Conservation (phyloP, 2,113 vertebrate genomes). For the Takifugu flavidus region DNA sequence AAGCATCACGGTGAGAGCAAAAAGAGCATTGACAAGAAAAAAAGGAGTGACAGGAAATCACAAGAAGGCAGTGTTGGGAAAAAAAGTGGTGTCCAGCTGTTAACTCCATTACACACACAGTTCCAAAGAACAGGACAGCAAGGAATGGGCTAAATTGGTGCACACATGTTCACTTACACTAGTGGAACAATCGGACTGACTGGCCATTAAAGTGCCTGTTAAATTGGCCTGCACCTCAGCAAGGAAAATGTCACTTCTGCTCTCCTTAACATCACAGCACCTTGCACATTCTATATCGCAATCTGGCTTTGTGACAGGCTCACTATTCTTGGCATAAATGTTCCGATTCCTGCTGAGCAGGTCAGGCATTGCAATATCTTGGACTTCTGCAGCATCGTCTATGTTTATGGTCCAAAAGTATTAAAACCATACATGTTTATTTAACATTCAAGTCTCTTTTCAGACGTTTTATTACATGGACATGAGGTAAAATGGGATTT, state of each 20-base stretch:
- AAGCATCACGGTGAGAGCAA: conserved; percentile 16
- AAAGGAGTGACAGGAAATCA: conserved; percentile 34
- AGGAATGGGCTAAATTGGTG: conserved; percentile 53
- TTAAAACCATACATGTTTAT: too few relatives aligned
- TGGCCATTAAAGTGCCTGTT: conserved; percentile 53
- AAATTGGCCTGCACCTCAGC: conserved; percentile 44
- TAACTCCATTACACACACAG: conserved; percentile 63
- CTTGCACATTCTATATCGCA: neutral
- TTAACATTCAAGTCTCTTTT: conserved; percentile 2
- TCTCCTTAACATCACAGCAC: conserved; percentile 12
- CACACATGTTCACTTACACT: conserved; percentile 37
- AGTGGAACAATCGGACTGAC: conserved; percentile 52
- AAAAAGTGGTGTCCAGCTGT: conserved; percentile 68
- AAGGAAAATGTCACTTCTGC: conserved; percentile 17
- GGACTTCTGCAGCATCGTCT: too few relatives aligned
- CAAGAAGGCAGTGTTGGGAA: conserved; percentile 48
- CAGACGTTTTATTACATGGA: neutral
- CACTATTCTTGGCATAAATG: too few relatives aligned
- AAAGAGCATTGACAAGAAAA: conserved; percentile 19
- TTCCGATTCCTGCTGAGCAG: too few relatives aligned
- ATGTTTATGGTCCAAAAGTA: too few relatives aligned
- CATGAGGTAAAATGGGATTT: too few relatives aligned
- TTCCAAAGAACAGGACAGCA: conserved; percentile 53
- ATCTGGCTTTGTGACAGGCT: too few relatives aligned
- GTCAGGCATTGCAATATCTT: too few relatives aligned